A percentile compares a stretch with the other conserved stretches of the same genome.
These are phyloP conservation scores for Cabera pusaria DNA, from an alignment of 2,888 invertebrate genomes.

Conservation along the genomic window DNA sequence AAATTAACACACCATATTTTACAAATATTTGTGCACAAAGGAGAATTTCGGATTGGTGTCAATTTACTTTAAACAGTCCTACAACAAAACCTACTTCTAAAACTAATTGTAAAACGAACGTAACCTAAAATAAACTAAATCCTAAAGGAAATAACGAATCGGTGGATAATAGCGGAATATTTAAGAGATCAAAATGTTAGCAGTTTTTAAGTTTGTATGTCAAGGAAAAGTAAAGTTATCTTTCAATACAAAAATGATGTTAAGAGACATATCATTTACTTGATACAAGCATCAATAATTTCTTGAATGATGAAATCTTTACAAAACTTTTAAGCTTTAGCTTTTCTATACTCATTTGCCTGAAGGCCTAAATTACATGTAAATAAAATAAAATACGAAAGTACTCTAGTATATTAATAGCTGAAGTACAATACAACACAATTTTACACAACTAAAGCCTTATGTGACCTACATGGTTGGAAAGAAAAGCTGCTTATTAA, in stretches of 20 bases:
- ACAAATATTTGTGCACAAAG: constrained; percentile 7
- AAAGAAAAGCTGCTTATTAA: too few relatives aligned
- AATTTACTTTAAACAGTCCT: constrained; percentile 2
- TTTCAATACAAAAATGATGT: background rate
- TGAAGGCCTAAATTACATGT: too few relatives aligned
- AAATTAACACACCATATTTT: background rate
- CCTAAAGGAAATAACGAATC: constrained; percentile 23
- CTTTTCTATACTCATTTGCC: too few relatives aligned
- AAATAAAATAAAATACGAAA: too few relatives aligned
- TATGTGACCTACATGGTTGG: too few relatives aligned
- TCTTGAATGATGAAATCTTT: too few relatives aligned
- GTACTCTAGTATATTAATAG: too few relatives aligned
- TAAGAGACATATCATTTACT: constrained; percentile 43
- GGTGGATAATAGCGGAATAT: constrained; percentile 30
- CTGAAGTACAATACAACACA: too few relatives aligned
- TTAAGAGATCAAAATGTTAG: constrained; percentile 14
- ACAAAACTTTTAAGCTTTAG: too few relatives aligned
- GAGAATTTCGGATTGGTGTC: constrained; percentile 1
- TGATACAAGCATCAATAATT: too few relatives aligned
- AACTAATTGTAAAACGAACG: background rate
- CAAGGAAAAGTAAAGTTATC: background rate
- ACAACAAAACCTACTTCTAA: background rate
- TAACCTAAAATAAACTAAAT: constrained; percentile 23
- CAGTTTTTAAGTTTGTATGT: too few relatives aligned
- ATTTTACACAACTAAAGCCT: too few relatives aligned